Evolutionary conservation across 2,797 vertebrate species (phyloP).

Genomic region (Monodelphis domestica): DNA sequence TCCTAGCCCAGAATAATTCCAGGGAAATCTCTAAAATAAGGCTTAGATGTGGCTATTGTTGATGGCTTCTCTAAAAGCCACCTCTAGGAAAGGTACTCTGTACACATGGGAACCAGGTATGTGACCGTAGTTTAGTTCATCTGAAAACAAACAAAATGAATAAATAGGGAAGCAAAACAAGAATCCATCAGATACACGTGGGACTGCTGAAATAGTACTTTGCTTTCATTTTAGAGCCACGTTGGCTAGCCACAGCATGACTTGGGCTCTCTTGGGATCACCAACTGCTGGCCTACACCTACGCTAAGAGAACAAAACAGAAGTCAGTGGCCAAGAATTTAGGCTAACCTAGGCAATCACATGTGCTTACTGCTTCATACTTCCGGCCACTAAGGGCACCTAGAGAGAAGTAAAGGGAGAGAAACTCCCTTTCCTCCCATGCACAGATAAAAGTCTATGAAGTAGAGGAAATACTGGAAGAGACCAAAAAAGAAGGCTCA

Average conservation of each 20-base stretch:
- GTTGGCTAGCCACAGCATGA: not conserved
- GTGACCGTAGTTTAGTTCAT: too few species aligned
- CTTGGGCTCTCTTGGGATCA: not conserved
- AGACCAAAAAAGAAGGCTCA: not conserved
- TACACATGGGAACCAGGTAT: not conserved
- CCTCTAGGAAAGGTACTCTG: not conserved
- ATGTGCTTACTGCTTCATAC: not conserved
- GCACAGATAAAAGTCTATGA: not conserved
- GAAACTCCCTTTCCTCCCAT: not conserved
- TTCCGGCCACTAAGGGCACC: not conserved
- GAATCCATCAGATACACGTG: not conserved
- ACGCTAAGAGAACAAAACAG: not conserved
- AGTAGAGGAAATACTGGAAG: not conserved
- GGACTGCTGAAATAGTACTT: not conserved
- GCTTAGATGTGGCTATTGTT: not conserved
- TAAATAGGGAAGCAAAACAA: not conserved
- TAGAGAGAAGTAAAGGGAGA: not conserved
- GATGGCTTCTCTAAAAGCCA: not conserved
- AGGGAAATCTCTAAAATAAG: not conserved
- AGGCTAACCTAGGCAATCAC: not conserved
- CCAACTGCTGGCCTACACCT: not conserved
- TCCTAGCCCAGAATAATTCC: not conserved
- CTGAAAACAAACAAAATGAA: too few species aligned
- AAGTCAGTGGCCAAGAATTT: not conserved
- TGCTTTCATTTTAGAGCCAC: not conserved